Evolutionary conservation across 2,113 vertebrate genomes (phyloP).

Genomic region (Paramisgurnus dabryanus): DNA sequence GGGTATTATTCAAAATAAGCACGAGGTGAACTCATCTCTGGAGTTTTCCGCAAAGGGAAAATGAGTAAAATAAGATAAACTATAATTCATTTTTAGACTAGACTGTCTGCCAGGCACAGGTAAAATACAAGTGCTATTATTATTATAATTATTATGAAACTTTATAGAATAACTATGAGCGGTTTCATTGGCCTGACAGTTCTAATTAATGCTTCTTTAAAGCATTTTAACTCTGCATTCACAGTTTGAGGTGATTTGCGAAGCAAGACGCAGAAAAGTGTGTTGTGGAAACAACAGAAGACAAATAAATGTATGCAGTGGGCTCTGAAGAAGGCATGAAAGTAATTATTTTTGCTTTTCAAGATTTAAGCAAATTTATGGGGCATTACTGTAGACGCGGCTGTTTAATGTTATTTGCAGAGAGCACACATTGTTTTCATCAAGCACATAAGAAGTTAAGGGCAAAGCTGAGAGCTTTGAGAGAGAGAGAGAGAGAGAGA

Average conservation of each 20-base stretch:
- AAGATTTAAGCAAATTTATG: slow-evolving; percentile 73
- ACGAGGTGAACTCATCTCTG: slow-evolving; percentile 35
- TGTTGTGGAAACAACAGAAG: slow-evolving; percentile 18
- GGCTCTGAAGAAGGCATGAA: slow-evolving; percentile 69
- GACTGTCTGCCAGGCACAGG: slow-evolving; percentile 25
- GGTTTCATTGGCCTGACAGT: slow-evolving; percentile 56
- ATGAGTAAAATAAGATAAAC: slow-evolving; percentile 49
- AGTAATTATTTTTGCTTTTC: slow-evolving; percentile 64
- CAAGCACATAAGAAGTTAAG: slow-evolving; percentile 63
- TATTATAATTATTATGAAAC: slow-evolving; percentile 56
- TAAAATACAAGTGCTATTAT: slow-evolving; percentile 36
- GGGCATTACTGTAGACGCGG: slow-evolving; percentile 64
- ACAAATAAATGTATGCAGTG: slow-evolving; percentile 55
- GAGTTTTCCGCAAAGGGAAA: slow-evolving; percentile 47
- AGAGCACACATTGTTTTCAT: slow-evolving; percentile 73
- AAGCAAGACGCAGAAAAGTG: slow-evolving; percentile 36
- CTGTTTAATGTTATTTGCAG: slow-evolving; percentile 73
- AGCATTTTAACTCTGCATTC: slow-evolving; percentile 46
- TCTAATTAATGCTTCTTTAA: slow-evolving; percentile 64
- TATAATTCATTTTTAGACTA: slow-evolving; percentile 55
- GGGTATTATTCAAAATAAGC: slow-evolving; percentile 52
- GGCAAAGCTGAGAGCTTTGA: slow-evolving; percentile 48
- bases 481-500: slow-evolving; percentile 34
- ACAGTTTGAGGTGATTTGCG: slow-evolving; percentile 45
- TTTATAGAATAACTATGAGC: slow-evolving; percentile 54